Percentiles rank a stretch among this genome's conserved stretches.
These are phyloP conservation scores for Caracal caracal DNA, from an alignment of 2,113 vertebrate genomes.

Conservation along the genomic window DNA sequence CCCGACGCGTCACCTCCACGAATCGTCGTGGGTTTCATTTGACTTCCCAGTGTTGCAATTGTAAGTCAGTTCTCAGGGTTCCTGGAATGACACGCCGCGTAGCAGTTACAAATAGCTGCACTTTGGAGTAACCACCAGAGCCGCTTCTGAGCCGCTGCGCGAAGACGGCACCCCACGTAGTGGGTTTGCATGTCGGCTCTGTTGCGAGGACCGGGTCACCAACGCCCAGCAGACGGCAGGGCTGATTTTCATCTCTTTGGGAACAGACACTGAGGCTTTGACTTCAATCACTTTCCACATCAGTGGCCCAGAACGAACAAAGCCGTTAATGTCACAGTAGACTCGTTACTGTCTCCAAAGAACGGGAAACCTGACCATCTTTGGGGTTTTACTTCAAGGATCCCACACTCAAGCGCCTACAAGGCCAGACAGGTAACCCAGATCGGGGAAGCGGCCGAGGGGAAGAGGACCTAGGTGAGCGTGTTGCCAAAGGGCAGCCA, in stretches of 20 bases:
- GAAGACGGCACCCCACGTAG: background rate
- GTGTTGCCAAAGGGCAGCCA: background rate
- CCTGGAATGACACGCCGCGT: background rate
- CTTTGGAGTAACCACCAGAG: background rate
- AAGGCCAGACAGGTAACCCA: background rate
- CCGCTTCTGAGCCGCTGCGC: background rate
- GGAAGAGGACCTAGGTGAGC: rapidly evolving
- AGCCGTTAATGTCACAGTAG: background rate
- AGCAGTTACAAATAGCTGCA: background rate
- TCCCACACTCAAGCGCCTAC: background rate
- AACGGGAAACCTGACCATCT: background rate
- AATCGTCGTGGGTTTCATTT: background rate
- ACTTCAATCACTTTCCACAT: constrained; percentile 6
- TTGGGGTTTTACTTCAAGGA: background rate
- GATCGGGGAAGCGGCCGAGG: background rate
- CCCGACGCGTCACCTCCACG: background rate
- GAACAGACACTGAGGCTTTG: background rate
- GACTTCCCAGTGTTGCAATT: background rate
- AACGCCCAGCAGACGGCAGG: background rate
- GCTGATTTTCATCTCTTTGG: constrained; percentile 14
- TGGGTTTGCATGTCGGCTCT: background rate
- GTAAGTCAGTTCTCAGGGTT: background rate
- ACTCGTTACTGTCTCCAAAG: background rate
- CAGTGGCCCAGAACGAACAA: background rate
- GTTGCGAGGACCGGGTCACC: background rate